These are phyloP conservation scores for Xylota segnis DNA, from an alignment of 2,888 invertebrate species.

Conservation along the genomic window DNA sequence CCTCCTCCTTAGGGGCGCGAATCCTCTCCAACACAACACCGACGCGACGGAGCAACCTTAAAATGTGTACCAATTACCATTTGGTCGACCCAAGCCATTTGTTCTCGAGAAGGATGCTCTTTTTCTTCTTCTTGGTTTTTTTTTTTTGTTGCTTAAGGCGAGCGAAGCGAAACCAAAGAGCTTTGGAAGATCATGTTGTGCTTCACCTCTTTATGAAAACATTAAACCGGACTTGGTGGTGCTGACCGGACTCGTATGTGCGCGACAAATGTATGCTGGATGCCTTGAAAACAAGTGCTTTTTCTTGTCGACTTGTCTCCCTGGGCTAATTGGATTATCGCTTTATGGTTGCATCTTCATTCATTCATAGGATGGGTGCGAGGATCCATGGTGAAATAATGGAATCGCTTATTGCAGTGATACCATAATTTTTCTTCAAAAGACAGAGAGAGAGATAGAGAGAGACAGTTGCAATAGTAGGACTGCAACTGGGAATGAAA, in stretches of 20 bases:
- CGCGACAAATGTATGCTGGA: constrained; percentile 42
- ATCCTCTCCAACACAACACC: constrained; percentile 36
- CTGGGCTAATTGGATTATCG: constrained; percentile 82
- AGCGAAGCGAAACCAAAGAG: constrained; percentile 40
- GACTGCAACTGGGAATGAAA: constrained; percentile 33
- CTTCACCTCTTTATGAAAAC: constrained; percentile 61
- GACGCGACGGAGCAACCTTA: constrained; percentile 45
- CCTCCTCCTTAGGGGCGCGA: constrained; percentile 28
- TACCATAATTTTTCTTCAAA: constrained; percentile 50
- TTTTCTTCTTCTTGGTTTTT: neutral
- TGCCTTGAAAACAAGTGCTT: constrained; percentile 81
- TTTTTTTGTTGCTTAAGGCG: neutral
- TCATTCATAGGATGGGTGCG: constrained; percentile 35
- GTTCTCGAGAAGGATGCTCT: constrained; percentile 26
- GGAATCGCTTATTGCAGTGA: constrained; percentile 71
- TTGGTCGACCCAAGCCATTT: constrained; percentile 59
- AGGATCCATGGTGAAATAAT: constrained; percentile 55
- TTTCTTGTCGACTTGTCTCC: constrained; percentile 82
- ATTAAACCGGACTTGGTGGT: constrained; percentile 57
- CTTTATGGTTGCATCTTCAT: constrained; percentile 75
- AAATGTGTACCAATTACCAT: constrained; percentile 74
- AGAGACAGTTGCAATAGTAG: constrained; percentile 28
- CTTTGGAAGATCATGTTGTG: constrained; percentile 63
- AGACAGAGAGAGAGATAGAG: too few relatives aligned
- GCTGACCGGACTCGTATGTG: neutral